Evolutionary conservation across 2,113 vertebrate species (phyloP), one percentile per base, ranked within the genome.

Genomic region (Ameiurus melas): DNA sequence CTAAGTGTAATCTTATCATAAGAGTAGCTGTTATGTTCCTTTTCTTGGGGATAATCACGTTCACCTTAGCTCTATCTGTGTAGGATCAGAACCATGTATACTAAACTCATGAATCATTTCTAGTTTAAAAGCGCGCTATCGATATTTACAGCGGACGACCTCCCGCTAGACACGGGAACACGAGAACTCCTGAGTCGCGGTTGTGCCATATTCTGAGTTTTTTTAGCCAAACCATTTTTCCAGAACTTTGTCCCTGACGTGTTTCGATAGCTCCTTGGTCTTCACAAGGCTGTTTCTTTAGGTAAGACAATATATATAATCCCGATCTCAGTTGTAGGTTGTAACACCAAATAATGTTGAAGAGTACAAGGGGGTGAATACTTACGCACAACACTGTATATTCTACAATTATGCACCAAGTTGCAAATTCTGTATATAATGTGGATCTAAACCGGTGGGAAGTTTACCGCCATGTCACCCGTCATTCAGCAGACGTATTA

Each of bases 1-100:
- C 92, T 92, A 94, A 95, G 94, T 95, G 94, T 95, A 95, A 95
- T 95, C 95, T 95, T 95, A 95, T 95, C 92, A 93, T 94, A 95
- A 93, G 92, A 91, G 81, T 87, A 90, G 88, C 22, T 92, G 91
- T 95, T 91, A 8, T 90, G 88, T 95, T 94, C 86, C 94, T 89
- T 73, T 90, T 89, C 84, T 75, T 86, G 91, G 90, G 90, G 75
- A 85, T 8, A 92, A 91, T 89, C 90, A 87, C 81, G 91, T 92
- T 91, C 80, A 73, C 83, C 92, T 89, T 92, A 88, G 87, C 7
- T 79, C 77, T 33, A 2, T 36, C 30, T 33, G 2, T 58, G 7
- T 19, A 33, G 16, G n/a, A 83, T 22, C 9, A 22, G 27, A 20
- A 13, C 5, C 53, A 62, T 39, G 1, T 78, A 75, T 43, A 25